phyloP scores from a whole-genome alignment of 1,140 invertebrate species.

The Cotesia typhae region DNA sequence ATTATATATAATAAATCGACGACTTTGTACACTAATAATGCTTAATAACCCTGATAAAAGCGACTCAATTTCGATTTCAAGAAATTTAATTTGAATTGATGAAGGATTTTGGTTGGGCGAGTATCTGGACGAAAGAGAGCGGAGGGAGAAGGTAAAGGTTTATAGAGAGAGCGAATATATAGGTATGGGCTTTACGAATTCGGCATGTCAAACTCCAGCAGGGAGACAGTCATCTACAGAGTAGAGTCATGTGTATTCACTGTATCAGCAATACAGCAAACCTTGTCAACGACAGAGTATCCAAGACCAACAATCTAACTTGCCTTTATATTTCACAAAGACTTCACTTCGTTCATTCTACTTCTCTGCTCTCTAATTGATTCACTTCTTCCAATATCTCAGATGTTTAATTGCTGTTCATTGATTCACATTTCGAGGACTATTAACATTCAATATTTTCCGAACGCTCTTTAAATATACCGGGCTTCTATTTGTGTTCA shows the following conservation, averaged over 20 bases:
- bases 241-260: slow-evolving; percentile 26
- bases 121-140: too few relatives aligned
- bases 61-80: too few relatives aligned
- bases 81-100: too few relatives aligned
- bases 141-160: too few relatives aligned
- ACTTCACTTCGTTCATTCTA: slow-evolving; percentile 14
- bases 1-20: too few relatives aligned
- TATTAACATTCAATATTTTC: slow-evolving; percentile 1
- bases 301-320: slow-evolving; percentile 26
- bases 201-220: slow-evolving; percentile 17
- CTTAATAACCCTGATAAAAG: too few relatives aligned
- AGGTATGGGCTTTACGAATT: slow-evolving; percentile 18
- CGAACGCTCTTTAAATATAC: neutral
- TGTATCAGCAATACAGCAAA: slow-evolving; percentile 27
- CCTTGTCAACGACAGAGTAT: slow-evolving; percentile 34
- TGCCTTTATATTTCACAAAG: slow-evolving; percentile 11
- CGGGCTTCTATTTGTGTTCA: neutral
- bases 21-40: too few relatives aligned
- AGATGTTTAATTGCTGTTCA: slow-evolving; percentile 39
- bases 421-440: slow-evolving; percentile 20
- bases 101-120: too few relatives aligned
- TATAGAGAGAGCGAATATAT: neutral
- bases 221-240: slow-evolving; percentile 3
- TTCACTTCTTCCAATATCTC: neutral
- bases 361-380: too few relatives aligned